Percentiles rank a stretch among this genome's conserved stretches.
Evolutionary conservation across 2,113 vertebrate species (phyloP).

Genomic region (Aphyosemion australe): DNA sequence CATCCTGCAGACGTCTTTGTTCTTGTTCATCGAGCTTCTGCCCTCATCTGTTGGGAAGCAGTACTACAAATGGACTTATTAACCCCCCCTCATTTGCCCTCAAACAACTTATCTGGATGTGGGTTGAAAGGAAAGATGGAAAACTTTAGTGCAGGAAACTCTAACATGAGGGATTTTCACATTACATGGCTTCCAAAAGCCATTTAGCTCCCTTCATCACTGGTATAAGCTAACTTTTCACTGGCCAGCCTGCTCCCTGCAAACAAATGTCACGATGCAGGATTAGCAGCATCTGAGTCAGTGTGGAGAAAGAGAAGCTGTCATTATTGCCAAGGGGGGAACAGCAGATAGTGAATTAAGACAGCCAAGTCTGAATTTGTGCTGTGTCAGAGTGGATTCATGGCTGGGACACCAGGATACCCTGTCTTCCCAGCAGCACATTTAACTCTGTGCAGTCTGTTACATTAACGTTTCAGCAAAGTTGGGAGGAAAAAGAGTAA

Average conservation of each 20-base stretch:
- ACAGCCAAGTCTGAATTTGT: neutral
- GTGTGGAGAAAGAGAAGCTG: neutral
- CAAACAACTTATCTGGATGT: neutral
- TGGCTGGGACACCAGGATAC: neutral
- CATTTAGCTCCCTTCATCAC: neutral
- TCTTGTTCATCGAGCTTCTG: constrained; percentile 43
- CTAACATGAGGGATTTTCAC: neutral
- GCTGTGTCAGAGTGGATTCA: neutral
- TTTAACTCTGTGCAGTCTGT: neutral
- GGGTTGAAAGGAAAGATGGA: neutral
- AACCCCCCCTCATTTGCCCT: neutral
- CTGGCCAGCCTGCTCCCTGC: neutral
- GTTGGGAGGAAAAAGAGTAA: neutral
- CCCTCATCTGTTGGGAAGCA: constrained; percentile 59
- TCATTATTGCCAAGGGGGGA: neutral
- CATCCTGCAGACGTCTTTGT: neutral
- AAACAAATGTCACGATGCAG: neutral
- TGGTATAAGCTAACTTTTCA: constrained; percentile 1
- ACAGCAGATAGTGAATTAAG: neutral
- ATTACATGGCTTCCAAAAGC: neutral
- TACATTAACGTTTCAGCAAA: neutral
- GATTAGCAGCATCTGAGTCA: constrained; percentile 1
- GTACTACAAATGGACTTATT: constrained; percentile 47
- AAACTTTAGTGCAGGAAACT: neutral
- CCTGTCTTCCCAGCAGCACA: neutral